Percentiles rank a stretch among this genome's conserved stretches.
phyloP scores from a whole-genome alignment of 2,888 invertebrate species.

The Megastigmus dorsalis region DNA sequence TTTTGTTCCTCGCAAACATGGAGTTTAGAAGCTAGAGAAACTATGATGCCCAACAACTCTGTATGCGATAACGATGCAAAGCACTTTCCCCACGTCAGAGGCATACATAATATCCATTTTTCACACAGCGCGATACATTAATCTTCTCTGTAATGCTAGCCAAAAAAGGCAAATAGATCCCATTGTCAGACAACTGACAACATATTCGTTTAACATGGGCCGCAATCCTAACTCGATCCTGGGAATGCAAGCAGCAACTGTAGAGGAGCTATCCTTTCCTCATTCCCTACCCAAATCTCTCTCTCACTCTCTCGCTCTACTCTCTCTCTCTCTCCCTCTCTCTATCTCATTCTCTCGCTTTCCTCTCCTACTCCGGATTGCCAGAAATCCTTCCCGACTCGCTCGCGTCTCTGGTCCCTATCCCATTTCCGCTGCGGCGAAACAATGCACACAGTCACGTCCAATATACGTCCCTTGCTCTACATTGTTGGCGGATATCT shows the following conservation, averaged over 20 bases:
- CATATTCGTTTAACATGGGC: slow-evolving; percentile 10
- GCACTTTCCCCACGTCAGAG: too few species aligned
- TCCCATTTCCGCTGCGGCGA: slow-evolving; percentile 16
- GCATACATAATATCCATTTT: background rate
- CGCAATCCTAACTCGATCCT: background rate
- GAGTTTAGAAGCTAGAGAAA: too few species aligned
- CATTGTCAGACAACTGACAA: slow-evolving; percentile 19
- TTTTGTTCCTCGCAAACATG: too few species aligned
- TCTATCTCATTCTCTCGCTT: slow-evolving; percentile 13
- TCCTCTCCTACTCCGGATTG: slow-evolving; percentile 25
- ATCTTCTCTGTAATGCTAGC: background rate
- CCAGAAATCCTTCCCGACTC: background rate
- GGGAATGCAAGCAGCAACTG: slow-evolving; percentile 9
- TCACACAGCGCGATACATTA: slow-evolving; percentile 11
- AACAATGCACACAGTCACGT: slow-evolving; percentile 21
- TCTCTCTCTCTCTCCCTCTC: slow-evolving; percentile 7
- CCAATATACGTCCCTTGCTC: background rate
- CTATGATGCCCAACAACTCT: too few species aligned
- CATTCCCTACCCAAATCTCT: slow-evolving; percentile 2
- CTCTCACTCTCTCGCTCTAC: background rate
- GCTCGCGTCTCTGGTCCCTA: background rate
- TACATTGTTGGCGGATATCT: too few species aligned
- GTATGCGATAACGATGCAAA: too few species aligned
- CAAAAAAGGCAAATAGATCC: background rate
- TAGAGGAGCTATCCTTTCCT: slow-evolving; percentile 1